Evolutionary conservation across 2,113 vertebrate species (phyloP), one percentile per base, ranked within the genome.

Genomic region (Himantopus leucocephalus): DNA sequence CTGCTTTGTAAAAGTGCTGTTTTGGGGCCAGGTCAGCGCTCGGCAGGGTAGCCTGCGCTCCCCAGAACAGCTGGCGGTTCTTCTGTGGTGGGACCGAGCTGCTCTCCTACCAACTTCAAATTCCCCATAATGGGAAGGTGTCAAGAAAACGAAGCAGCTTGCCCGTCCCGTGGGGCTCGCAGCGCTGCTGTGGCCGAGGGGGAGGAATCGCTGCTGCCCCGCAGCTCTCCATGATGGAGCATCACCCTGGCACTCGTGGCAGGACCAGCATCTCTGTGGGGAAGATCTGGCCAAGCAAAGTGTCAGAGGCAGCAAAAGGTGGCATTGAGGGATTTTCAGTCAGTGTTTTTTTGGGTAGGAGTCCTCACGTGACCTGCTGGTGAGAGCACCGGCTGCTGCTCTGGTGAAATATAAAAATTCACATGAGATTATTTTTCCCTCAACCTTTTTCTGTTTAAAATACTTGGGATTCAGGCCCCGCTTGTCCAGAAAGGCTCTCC

Each of bases 331-430:
- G 23, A 11, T 20, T 76, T 90, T 68, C 34, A 48, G 64, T 27
- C 5, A 0, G 0, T 34, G 14, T 0, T 17, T n/a, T 78, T 87
- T 66, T 23, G 35, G 52, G 53, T 23, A 30, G 56, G 59, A 81
- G 72, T 66, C 77, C 83, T 79, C 0, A 0, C 45, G 29, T 0
- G 0, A 82, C 39, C 64, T 77, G 72, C 8, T 3, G 2, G 48
- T 70, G 88, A 75, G 30, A 72, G 30, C 4, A 1, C 70, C 41
- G 53, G 26, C 72, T 85, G 84, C 53, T 1, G 3, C 50, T 80
- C 64, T 34, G 48, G 26, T 2, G 0, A 75, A 79, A 39, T 81
- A 29, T 5, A 85, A 70, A 87, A 79, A 88, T 58, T 32, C 21
- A 41, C 3, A 1, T 17, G 47, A 34, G 58, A 62, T 93, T 92